These are phyloP conservation scores for Ophion slaviceki DNA, from an alignment of 2,888 invertebrate genomes.

Conservation along the genomic window DNA sequence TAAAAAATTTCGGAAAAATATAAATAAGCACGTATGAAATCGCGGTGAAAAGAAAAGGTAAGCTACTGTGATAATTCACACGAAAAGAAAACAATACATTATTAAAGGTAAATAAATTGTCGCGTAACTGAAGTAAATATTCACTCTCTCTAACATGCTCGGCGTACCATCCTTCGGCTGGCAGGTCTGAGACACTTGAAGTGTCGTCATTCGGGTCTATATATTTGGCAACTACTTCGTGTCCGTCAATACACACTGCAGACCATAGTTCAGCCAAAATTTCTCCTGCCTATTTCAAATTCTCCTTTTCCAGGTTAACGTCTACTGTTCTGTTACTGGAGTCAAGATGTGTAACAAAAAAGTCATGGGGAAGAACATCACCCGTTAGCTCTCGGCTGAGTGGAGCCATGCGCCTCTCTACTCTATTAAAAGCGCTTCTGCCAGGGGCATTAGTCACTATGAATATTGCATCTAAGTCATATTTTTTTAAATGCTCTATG, in stretches of 20 bases:
- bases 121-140: constrained; percentile 70
- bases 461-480: constrained; percentile 73
- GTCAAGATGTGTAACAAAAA: constrained; percentile 76
- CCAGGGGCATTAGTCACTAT: constrained; percentile 75
- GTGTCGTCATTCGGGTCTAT: constrained; percentile 29
- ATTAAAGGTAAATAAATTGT: constrained; percentile 64
- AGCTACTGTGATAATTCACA: too few species aligned
- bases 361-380: constrained; percentile 74
- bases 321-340: constrained; percentile 73
- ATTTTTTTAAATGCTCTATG: constrained; percentile 70
- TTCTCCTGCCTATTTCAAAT: constrained; percentile 78
- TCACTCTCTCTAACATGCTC: constrained; percentile 69
- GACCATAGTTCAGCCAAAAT: constrained; percentile 77
- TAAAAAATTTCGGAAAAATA: too few species aligned
- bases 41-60: too few species aligned
- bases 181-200: constrained; percentile 57
- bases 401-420: constrained; percentile 77
- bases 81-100: too few species aligned
- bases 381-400: constrained; percentile 74
- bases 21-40: too few species aligned
- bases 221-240: constrained; percentile 63
- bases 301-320: constrained; percentile 74
- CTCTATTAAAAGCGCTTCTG: constrained; percentile 76
- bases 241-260: constrained; percentile 72
- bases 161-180: constrained; percentile 66